These are phyloP conservation scores for Crossocerus cetratus DNA, from an alignment of 2,888 invertebrate genomes.

Conservation along the genomic window DNA sequence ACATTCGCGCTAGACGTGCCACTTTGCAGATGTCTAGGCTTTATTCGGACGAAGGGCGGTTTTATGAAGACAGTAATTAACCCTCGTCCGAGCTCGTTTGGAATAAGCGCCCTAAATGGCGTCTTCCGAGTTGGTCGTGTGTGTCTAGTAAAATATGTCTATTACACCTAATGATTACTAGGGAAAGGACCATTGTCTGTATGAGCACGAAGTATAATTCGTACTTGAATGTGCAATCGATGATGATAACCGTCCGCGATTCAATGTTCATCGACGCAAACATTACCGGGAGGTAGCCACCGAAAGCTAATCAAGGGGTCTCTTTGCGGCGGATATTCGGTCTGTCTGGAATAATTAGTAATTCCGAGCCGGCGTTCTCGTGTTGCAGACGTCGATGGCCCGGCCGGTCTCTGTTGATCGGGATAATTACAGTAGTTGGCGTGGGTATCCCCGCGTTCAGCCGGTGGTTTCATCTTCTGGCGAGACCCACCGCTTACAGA, in stretches of 20 bases:
- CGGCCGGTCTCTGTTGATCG: conserved; percentile 29
- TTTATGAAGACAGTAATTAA: conserved; percentile 59
- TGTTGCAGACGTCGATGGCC: conserved; percentile 4
- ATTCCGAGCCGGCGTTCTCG: not conserved
- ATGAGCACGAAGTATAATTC: no score
- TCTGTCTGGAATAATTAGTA: conserved; percentile 5
- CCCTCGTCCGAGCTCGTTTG: conserved; percentile 60
- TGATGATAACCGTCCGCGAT: no score
- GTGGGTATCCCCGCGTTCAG: conserved; percentile 18
- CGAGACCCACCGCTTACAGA: not conserved
- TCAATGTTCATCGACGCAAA: no score
- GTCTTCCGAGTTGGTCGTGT: conserved; percentile 54
- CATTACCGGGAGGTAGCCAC: not conserved
- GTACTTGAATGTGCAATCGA: no score
- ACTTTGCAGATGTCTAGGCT: conserved; percentile 39
- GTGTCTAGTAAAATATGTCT: no score
- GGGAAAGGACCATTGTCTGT: no score
- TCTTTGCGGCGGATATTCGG: not conserved
- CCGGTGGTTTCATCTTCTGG: conserved; percentile 13
- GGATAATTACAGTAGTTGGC: conserved; percentile 37
- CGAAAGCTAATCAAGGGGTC: not conserved
- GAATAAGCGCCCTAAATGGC: conserved; percentile 55
- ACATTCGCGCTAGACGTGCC: conserved; percentile 55
- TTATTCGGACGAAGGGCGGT: conserved; percentile 48
- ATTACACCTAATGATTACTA: conserved; percentile 20